Evolutionary conservation across 2,888 invertebrate genomes (phyloP), one percentile per base, ranked within the genome.

Genomic region (Blera fallax): DNA sequence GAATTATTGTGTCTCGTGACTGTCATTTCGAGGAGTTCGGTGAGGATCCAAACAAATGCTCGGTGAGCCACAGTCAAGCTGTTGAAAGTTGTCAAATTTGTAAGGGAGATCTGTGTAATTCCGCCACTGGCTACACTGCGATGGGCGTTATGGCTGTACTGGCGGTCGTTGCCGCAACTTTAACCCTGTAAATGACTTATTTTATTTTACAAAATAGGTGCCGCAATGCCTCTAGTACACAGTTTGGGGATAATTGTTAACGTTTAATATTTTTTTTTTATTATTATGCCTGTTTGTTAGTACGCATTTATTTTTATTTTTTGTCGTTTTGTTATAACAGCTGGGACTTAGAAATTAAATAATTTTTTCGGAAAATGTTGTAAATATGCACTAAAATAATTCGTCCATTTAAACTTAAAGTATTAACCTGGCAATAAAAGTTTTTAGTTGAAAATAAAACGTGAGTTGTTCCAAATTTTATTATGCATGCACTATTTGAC

Each of bases 21-120:
- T 91, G 91, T 50, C 91, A 91, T 87, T 91, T 92, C 64, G 90
- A 91, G 81, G 87, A 88, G 4, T 87, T 89, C 32, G 91, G 91
- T 29, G 89, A 90, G 37, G 90, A 90, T 87, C 87, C 90, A 6
- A 89, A 89, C 69, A 90, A 87, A n/a, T 91, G 91, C 88, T 88
- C 88, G 10, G 91, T 91, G 24, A 89, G 89, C 8, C 91, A 90
- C 87, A 92, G 91, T 50, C 89, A 88, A 14, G 87, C 89, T 10
- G 89, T 91, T 40, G 89, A 90, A 5, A 89, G 81, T 74, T 96
- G 96, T 88, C 94, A 94, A 89, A 95, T 95, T 73, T 96, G 96
- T 90, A 94, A 95, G 74, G 93, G 93, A 32, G 95, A 95, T 87
- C 94, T 94, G 2, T 96, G 96, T 92, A 96, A 95, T 89, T 89